Percentiles rank a stretch among this genome's conserved stretches.
Evolutionary conservation across 2,888 invertebrate species (phyloP).

Genomic region (Embidobia sp.): DNA sequence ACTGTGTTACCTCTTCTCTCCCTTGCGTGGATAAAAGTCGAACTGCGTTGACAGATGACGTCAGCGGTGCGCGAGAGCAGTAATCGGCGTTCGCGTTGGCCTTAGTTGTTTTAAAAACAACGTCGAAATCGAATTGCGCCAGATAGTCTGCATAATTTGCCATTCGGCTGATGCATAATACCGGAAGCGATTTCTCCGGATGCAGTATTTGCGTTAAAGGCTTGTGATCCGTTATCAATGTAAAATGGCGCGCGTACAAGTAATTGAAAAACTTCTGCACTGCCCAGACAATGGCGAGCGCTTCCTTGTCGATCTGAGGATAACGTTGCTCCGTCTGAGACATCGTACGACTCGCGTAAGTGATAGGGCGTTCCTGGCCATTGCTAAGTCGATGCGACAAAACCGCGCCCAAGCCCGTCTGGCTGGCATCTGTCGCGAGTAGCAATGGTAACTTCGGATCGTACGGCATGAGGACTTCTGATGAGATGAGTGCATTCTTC

Average conservation of each 20-base stretch:
- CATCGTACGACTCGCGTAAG: constrained; percentile 34
- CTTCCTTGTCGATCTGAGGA: constrained; percentile 13
- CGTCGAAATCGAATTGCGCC: constrained; percentile 31
- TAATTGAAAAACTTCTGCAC: constrained; percentile 5
- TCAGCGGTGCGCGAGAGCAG: constrained; percentile 15
- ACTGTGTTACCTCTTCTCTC: no score
- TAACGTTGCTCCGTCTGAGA: neutral
- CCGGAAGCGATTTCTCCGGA: constrained; percentile 26
- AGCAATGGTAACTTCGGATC: constrained; percentile 42
- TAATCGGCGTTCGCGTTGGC: constrained; percentile 24
- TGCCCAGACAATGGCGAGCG: constrained; percentile 1
- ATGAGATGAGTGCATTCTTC: constrained; percentile 32
- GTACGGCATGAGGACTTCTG: constrained; percentile 12
- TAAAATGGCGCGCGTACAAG: constrained; percentile 1
- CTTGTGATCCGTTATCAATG: constrained; percentile 1
- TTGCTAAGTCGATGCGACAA: constrained; percentile 8
- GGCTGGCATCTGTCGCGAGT: constrained; percentile 40
- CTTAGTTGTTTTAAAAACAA: constrained; percentile 27
- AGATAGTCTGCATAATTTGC: constrained; percentile 45
- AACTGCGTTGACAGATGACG: neutral
- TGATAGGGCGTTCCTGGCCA: constrained; percentile 38
- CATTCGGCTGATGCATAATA: constrained; percentile 10
- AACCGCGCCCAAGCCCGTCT: constrained; percentile 34
- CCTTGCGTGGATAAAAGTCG: neutral
- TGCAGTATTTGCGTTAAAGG: constrained; percentile 37